Conservation (phyloP, 2,888 invertebrate species). For the Chrysotoxum bicinctum region DNA sequence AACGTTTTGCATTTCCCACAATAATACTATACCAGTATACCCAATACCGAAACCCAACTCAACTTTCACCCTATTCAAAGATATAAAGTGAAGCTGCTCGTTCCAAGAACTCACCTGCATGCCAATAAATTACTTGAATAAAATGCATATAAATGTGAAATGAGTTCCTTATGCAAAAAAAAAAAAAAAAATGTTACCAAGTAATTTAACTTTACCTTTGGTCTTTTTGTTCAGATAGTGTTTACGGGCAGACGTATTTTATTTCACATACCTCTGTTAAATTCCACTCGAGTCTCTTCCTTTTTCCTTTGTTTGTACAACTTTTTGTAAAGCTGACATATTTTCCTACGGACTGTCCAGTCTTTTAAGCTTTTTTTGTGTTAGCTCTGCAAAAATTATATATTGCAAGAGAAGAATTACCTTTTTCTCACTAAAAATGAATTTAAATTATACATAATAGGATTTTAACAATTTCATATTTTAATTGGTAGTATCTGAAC, state of each 20-base stretch:
- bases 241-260: no score
- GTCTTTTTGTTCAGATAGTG: not conserved
- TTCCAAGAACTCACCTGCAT: conserved; percentile 4
- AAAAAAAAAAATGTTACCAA: conserved; percentile 42
- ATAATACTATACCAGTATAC: not conserved
- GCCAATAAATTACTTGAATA: conserved; percentile 30
- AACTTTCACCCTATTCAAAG: not conserved
- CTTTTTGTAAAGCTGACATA: no score
- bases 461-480: no score
- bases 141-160: conserved; percentile 38
- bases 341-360: no score
- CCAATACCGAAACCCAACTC: not conserved
- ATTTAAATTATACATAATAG: no score
- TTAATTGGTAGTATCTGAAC: no score
- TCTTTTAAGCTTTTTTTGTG: no score
- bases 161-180: conserved; percentile 18
- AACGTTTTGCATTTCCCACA: conserved; percentile 30
- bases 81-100: not conserved
- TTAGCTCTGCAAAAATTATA: no score
- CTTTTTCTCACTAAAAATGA: no score
- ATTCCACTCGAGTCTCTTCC: not conserved
- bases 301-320: no score
- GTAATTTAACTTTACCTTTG: conserved; percentile 55
- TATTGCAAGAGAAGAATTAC: no score
- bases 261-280: not conserved